These are phyloP conservation scores for Eristalinus sepulchralis DNA, from an alignment of 2,888 invertebrate genomes.

Conservation along the genomic window DNA sequence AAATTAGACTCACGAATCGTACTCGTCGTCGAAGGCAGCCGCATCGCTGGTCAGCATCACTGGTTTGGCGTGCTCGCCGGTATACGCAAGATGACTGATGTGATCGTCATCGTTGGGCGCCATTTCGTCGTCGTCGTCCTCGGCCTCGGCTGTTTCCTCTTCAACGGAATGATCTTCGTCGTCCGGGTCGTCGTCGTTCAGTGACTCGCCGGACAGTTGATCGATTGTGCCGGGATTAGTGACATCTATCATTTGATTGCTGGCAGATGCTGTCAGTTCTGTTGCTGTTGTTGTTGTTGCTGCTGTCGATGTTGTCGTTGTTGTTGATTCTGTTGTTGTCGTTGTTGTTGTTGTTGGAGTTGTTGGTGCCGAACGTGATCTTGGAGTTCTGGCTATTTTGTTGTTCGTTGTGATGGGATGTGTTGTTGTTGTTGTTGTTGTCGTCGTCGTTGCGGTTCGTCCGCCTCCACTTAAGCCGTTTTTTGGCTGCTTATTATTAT, in stretches of 20 bases:
- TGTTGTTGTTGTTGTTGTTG: slow-evolving; percentile 68
- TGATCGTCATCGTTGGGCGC: slow-evolving; percentile 76
- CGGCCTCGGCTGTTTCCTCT: slow-evolving; percentile 68
- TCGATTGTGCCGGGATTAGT: slow-evolving; percentile 59
- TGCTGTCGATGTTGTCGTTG: slow-evolving; percentile 25
- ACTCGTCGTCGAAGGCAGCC: slow-evolving; percentile 76
- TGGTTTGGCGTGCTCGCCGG: slow-evolving; percentile 73
- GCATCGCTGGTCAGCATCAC: slow-evolving; percentile 75
- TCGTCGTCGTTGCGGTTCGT: slow-evolving; percentile 59
- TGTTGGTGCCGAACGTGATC: slow-evolving; percentile 60
- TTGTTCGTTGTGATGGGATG: slow-evolving; percentile 63
- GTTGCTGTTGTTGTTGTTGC: slow-evolving; percentile 59
- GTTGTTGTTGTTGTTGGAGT: slow-evolving; percentile 56
- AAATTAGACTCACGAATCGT: slow-evolving; percentile 79
- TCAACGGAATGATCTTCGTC: slow-evolving; percentile 68
- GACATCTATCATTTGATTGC: slow-evolving; percentile 60
- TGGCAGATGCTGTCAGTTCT: slow-evolving; percentile 72
- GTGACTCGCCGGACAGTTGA: slow-evolving; percentile 49
- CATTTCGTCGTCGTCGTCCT: slow-evolving; percentile 71
- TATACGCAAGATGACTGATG: slow-evolving; percentile 64
- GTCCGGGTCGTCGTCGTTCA: slow-evolving; percentile 68
- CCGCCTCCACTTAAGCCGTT: slow-evolving; percentile 67
- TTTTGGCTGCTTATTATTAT: slow-evolving; percentile 63
- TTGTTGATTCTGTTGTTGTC: slow-evolving; percentile 19
- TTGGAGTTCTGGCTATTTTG: slow-evolving; percentile 63